Base-by-base conservation (phyloP, 2,797 vertebrate species). In the Chaunax sp. region DNA sequence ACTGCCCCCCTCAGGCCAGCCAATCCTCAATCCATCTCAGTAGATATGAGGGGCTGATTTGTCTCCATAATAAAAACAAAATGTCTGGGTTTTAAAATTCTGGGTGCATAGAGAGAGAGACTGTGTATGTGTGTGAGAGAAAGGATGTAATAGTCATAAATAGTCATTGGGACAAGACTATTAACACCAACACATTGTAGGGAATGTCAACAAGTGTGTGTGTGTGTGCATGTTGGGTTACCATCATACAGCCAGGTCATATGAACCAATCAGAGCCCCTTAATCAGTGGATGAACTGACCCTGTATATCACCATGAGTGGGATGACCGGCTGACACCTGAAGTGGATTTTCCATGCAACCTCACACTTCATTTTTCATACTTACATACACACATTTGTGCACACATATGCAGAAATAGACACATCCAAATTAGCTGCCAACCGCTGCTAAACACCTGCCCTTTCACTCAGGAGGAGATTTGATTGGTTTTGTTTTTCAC, bases 1-100 rank as follows among this genome's bases (percentile, higher is more conserved):
- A 89, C 87, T 90, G 90, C 89, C 88, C 89, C 83, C 90, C 64
- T 74, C 82, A 88, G 89, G 86, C 20, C 60, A 25, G 41, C 10
- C 18, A 9, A 8, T n/a, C 59, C 54, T 55, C 35, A 25, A 52
- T 52, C 22, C 3, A 4, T 7, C 43, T 23, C 13, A 30, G 46
- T 7, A 41, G 6, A 58, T 18, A 56, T 9, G 26, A 11, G 25
- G 19, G 37, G 15, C 28, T 38, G 15, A 26, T 37, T n/a, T 35
- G 20, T 46, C 33, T 30, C 28, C n/a, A n/a, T 6, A 25, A 10
- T 5, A 16, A 38, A 55, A 11, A 18, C 1, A 22, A n/a, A 63
- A n/a, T n/a, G n/a, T n/a, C n/a, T 14, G 6, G 9, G 9, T 16
- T 58, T 71, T 41, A 13, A n/a, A n/a, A n/a, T n/a, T n/a, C n/a